Conservation (phyloP, 1,140 invertebrate genomes). For the Sitophilus oryzae region DNA sequence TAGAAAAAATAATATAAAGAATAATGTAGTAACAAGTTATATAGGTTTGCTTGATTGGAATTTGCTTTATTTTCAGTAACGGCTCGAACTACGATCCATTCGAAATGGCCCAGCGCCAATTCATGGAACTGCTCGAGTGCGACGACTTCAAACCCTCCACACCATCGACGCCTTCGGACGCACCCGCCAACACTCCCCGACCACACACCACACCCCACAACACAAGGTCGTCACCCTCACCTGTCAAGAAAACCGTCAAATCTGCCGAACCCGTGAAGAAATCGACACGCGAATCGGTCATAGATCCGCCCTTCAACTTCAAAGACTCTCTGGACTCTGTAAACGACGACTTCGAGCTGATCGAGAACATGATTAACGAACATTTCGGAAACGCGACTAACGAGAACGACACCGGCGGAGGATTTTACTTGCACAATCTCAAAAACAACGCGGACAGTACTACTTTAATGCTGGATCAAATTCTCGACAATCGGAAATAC, state of each 20-base stretch:
- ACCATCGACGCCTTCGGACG: not conserved
- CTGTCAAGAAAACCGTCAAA: constrained; percentile 26
- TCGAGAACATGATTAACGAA: constrained; percentile 40
- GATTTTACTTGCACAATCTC: constrained; percentile 23
- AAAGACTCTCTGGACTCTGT: constrained; percentile 37
- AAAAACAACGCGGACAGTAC: constrained; percentile 14
- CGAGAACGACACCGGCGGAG: constrained; percentile 13
- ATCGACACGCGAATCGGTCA: constrained; percentile 42
- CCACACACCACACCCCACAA: constrained; percentile 18
- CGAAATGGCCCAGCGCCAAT: constrained; percentile 60
- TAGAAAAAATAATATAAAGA: too few relatives aligned
- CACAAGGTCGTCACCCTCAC: constrained; percentile 14
- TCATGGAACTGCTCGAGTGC: constrained; percentile 57
- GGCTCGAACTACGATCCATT: constrained; percentile 57
- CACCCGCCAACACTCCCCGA: constrained; percentile 13
- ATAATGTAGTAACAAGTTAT: too few relatives aligned
- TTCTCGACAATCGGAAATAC: constrained; percentile 27
- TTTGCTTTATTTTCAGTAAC: constrained; percentile 22
- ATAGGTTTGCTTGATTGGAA: too few relatives aligned
- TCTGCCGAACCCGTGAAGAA: constrained; percentile 19
- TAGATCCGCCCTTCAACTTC: constrained; percentile 45
- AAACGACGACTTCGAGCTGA: constrained; percentile 38
- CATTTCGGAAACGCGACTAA: constrained; percentile 20
- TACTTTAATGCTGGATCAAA: constrained; percentile 4
- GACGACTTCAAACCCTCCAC: constrained; percentile 36